Evolutionary conservation across 2,113 vertebrate species (phyloP).

Genomic region (Caloenas nicobarica): DNA sequence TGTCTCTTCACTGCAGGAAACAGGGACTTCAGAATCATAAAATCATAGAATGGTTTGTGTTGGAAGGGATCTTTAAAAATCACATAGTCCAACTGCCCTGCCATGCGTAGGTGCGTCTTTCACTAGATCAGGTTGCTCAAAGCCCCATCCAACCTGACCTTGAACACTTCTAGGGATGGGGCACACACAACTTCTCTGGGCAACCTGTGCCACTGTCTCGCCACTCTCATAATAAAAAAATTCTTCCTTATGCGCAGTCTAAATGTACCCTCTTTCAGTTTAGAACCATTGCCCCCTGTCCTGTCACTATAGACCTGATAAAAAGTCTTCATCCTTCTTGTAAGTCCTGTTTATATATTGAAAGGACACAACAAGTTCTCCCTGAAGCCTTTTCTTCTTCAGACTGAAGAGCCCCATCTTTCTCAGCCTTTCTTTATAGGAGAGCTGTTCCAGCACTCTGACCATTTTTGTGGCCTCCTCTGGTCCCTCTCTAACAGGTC

Average conservation of each 20-base stretch:
- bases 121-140: background rate
- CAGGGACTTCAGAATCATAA: background rate
- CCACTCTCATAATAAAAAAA: background rate
- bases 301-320: background rate
- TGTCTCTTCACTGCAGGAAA: background rate
- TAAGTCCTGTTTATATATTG: background rate
- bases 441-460: background rate
- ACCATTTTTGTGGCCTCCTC: background rate
- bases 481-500: background rate
- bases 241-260: background rate
- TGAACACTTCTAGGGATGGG: background rate
- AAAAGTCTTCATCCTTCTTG: background rate
- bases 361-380: background rate
- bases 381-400: fast-evolving
- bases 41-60: background rate
- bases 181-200: background rate
- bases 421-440: background rate
- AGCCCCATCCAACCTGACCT: background rate
- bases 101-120: background rate
- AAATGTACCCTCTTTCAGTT: background rate
- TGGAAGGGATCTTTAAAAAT: background rate
- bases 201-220: background rate
- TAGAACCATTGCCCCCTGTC: background rate
- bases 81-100: fast-evolving
- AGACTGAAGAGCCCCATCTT: background rate